Evolutionary conservation across 64 coral and sea anemone species (phyloP).

Genomic region (Montipora sp.): DNA sequence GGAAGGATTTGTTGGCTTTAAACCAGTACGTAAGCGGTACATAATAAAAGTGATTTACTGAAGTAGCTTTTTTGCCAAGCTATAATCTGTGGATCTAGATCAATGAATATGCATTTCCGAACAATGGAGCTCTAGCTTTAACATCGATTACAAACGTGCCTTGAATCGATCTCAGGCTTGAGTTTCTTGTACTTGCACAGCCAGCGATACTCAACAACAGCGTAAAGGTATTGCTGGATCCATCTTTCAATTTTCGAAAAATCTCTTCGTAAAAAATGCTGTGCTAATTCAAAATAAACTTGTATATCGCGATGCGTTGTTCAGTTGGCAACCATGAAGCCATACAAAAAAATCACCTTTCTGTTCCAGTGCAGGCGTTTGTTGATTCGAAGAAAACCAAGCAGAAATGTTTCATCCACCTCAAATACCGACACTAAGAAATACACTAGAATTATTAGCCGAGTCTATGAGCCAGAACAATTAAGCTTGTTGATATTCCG

Average conservation of each 20-base stretch:
- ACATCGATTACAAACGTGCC: not conserved
- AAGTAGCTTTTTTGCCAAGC: not conserved
- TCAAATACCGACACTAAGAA: not conserved
- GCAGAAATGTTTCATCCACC: not conserved
- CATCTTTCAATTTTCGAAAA: not conserved
- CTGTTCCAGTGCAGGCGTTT: not conserved
- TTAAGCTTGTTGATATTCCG: not conserved
- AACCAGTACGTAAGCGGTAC: constrained; percentile 54
- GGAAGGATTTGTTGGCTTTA: constrained; percentile 28
- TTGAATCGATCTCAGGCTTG: not conserved
- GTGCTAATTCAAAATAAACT: not conserved
- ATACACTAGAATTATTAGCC: not conserved
- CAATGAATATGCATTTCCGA: not conserved
- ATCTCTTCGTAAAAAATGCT: not conserved
- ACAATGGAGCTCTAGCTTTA: not conserved
- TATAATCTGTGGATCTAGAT: not conserved
- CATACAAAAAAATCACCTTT: not conserved
- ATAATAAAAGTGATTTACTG: not conserved
- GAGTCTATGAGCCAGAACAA: not conserved
- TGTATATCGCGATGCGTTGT: too few species aligned
- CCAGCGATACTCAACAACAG: not conserved
- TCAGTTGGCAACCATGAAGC: constrained; percentile 9
- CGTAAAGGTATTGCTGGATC: not conserved
- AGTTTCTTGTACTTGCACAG: not conserved
- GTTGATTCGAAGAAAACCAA: not conserved